These are phyloP conservation scores for Eucidaris tribuloides DNA, from an alignment of 35 echinoderm and acorn worm genomes.

Conservation along the genomic window DNA sequence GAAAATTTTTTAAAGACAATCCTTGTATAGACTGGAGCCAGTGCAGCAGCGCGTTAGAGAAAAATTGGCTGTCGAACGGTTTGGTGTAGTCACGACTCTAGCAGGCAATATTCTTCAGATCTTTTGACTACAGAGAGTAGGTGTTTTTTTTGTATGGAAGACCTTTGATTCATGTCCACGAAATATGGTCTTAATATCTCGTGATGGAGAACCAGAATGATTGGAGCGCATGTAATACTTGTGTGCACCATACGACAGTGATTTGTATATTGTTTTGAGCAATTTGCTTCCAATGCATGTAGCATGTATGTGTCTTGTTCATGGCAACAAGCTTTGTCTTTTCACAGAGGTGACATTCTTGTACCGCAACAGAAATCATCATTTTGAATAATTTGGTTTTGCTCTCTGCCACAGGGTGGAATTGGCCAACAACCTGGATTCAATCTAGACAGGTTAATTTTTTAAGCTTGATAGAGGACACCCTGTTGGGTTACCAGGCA, in stretches of 20 bases:
- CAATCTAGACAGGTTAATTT: constrained; percentile 2
- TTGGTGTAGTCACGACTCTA: too few species aligned
- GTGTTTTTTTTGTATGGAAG: background rate
- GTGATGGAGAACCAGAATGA: background rate
- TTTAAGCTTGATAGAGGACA: background rate
- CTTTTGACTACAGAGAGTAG: background rate
- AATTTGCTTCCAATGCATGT: background rate
- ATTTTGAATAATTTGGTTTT: background rate
- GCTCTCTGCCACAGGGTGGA: constrained; percentile 47
- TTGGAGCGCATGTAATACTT: background rate
- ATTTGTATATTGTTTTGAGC: constrained; percentile 21
- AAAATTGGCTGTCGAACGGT: too few species aligned
- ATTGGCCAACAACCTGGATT: background rate
- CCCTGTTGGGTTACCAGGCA: background rate
- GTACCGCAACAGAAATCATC: constrained; percentile 12
- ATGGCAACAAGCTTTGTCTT: constrained; percentile 7
- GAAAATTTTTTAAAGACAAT: too few species aligned
- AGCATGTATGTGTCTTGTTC: constrained; percentile 10
- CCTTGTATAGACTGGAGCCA: too few species aligned
- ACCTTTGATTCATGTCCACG: background rate
- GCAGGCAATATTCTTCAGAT: too few species aligned
- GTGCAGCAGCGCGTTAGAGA: too few species aligned
- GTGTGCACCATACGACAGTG: background rate
- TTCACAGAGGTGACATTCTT: constrained; percentile 10
- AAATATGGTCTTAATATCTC: background rate